phyloP scores from a whole-genome alignment of 2,888 invertebrate genomes.

The Oscheius onirici region DNA sequence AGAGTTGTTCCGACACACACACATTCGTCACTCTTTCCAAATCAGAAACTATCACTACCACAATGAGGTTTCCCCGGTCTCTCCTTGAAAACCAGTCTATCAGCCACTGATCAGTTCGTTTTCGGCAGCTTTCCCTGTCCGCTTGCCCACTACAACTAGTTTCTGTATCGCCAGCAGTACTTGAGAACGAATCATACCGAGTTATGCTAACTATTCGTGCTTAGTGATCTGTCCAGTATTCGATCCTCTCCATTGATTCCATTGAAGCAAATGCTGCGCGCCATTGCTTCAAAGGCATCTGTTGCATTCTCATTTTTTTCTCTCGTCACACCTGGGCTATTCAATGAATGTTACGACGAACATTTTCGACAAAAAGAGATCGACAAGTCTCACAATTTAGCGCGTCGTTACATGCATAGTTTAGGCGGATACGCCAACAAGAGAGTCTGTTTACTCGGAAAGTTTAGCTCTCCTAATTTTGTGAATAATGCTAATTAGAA shows the following conservation, averaged over 20 bases:
- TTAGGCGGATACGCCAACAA: too few relatives aligned
- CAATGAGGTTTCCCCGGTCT: too few relatives aligned
- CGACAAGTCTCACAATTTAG: not conserved
- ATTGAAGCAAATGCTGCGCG: not conserved
- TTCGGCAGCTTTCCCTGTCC: slow-evolving; percentile 5
- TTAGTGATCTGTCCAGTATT: slow-evolving; percentile 12
- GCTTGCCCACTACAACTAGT: not conserved
- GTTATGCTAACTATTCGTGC: slow-evolving; percentile 20
- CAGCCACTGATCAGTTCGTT: slow-evolving; percentile 3
- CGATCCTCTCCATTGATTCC: slow-evolving; percentile 18
- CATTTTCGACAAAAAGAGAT: slow-evolving; percentile 4
- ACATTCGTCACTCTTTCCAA: too few relatives aligned
- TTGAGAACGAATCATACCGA: not conserved
- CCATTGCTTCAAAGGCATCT: slow-evolving; percentile 1
- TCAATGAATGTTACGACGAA: not conserved
- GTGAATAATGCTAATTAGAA: not conserved
- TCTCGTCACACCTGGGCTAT: not conserved
- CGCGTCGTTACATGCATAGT: slow-evolving; percentile 13
- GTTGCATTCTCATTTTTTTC: slow-evolving; percentile 2
- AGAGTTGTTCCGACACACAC: too few relatives aligned
- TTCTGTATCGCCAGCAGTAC: not conserved
- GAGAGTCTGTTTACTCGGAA: not conserved
- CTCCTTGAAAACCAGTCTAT: not conserved
- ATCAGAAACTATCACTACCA: too few relatives aligned
- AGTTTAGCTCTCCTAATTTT: not conserved